Base-by-base conservation (phyloP, 2,113 vertebrate species). In the Pheucticus melanocephalus region DNA sequence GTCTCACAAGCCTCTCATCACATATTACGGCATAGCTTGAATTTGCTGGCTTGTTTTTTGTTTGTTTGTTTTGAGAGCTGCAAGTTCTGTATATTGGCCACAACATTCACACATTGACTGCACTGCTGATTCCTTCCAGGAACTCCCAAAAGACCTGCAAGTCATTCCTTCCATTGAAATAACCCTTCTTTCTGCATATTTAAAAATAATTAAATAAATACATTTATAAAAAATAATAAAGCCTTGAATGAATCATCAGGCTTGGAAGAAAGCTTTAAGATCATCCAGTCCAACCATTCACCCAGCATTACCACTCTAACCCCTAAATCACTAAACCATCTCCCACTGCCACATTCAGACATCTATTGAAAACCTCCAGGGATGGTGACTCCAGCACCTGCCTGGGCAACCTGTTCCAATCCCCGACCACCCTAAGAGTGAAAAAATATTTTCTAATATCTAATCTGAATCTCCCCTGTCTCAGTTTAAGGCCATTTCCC, bases 301-400 rank as follows among this genome's bases (percentile, higher is more conserved):
- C 40, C 8, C 25, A 76, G 47, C 47, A 69, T 5, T 54, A 30
- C 25, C 70, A 42, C 39, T 27, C 12, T 13, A 76, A 54, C 17
- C 40, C 6, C 5, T 31, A 31, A 75, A 60, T 14, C 28, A 51
- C 15, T 10, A n/a, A 60, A 75, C 31, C 53, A 57, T 23, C 20
- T 40, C 21, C 8, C n/a, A 82, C 39, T 0, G 0, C 24, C 40
- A 31, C 17, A 61, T 54, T 17, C 61, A 82, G 28, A 24, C 33
- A 16, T 2, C 39, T 60, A 45, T 9, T 15, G 18, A 54, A 66
- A 13, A 53, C 21, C 24, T 47, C 16, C 61, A 54, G 14, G 39
- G 20, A 31, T 10, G 45, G 40, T 6, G 39, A 68, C 40, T 61
- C 30, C 53, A 75, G 3, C 54, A 61, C 6, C 25, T 27, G 19